Evolutionary conservation across 2,888 invertebrate genomes (phyloP).

Genomic region (Formica aserva): DNA sequence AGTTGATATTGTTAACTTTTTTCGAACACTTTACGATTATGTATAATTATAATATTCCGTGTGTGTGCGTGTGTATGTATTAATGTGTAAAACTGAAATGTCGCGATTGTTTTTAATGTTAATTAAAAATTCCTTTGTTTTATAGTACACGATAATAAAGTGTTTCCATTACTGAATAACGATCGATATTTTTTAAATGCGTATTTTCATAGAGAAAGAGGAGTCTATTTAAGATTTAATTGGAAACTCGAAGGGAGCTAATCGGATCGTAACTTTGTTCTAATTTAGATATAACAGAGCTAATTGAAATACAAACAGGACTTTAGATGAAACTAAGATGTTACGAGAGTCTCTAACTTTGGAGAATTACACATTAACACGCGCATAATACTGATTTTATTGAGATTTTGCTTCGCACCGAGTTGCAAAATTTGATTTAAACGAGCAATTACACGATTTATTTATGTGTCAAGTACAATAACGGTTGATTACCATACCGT

Average conservation of each 20-base stretch:
- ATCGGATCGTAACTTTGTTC: conserved; percentile 2
- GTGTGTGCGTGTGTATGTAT: neutral
- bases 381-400: neutral
- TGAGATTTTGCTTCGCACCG: neutral
- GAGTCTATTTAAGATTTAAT: conserved; percentile 6
- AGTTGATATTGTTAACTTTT: neutral
- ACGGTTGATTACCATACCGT: neutral
- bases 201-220: neutral
- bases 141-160: neutral
- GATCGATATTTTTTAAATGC: neutral
- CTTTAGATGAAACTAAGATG: neutral
- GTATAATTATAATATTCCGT: neutral
- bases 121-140: neutral
- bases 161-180: neutral
- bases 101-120: neutral
- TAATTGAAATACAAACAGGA: conserved; percentile 14
- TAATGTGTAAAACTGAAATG: neutral
- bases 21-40: neutral
- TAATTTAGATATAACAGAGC: conserved; percentile 10
- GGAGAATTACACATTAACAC: neutral
- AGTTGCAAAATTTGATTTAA: neutral
- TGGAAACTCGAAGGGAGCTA: neutral
- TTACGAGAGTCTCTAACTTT: neutral
- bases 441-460: neutral
- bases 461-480: neutral